These are phyloP conservation scores for Rutpela maculata DNA, from an alignment of 2,888 invertebrate species.

Conservation along the genomic window DNA sequence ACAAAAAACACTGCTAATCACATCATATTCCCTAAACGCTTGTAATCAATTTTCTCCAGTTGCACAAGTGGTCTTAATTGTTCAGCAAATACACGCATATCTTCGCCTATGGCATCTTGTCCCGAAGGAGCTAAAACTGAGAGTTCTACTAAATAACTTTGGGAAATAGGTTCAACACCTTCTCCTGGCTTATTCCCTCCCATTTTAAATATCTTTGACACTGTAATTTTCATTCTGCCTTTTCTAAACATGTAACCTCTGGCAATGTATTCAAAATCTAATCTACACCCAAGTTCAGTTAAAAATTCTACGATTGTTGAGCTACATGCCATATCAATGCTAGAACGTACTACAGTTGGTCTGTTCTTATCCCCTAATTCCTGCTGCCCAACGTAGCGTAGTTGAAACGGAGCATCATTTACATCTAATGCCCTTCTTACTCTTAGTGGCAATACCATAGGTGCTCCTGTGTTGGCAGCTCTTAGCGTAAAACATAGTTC, in stretches of 20 bases:
- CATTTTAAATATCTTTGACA: constrained; percentile 92
- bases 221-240: constrained; percentile 97
- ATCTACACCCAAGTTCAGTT: constrained; percentile 91
- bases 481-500: constrained; percentile 92
- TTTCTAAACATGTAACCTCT: constrained; percentile 96
- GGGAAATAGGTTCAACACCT: constrained; percentile 88
- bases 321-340: constrained; percentile 94
- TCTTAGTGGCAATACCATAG: constrained; percentile 80
- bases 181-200: constrained; percentile 80
- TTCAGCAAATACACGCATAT: constrained; percentile 96
- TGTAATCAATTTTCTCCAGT: constrained; percentile 94
- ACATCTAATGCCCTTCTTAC: constrained; percentile 90
- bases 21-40: constrained; percentile 76
- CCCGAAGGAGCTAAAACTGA: constrained; percentile 93
- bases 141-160: constrained; percentile 94
- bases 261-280: constrained; percentile 95
- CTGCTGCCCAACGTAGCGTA: constrained; percentile 94
- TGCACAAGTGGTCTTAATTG: constrained; percentile 94
- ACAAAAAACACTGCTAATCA: constrained; percentile 33
- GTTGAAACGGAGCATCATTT: constrained; percentile 90
- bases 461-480: constrained; percentile 77
- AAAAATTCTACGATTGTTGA: constrained; percentile 93
- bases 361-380: constrained; percentile 92
- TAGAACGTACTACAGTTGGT: constrained; percentile 92
- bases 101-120: constrained; percentile 96